Conservation (phyloP, 2,797 vertebrate species). For the Acanthopagrus latus region DNA sequence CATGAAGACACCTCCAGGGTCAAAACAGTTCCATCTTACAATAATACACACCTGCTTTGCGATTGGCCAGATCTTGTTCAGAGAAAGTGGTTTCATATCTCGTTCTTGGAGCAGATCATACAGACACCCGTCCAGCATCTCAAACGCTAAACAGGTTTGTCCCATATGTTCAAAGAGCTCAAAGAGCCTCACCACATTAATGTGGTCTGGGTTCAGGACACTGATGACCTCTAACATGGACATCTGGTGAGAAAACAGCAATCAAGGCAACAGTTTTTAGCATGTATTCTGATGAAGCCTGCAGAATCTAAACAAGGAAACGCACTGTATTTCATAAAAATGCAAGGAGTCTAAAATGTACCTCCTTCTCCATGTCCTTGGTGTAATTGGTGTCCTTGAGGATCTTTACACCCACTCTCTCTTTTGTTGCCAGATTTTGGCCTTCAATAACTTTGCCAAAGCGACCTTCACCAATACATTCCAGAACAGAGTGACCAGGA, state of each 20-base stretch:
- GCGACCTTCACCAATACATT: slow-evolving; percentile 32
- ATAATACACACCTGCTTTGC: slow-evolving; percentile 12
- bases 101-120: no score
- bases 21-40: not conserved
- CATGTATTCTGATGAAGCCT: no score
- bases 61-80: slow-evolving; percentile 7
- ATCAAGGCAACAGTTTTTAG: not conserved
- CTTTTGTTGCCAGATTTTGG: slow-evolving; percentile 13
- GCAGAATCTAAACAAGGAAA: not conserved
- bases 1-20: not conserved
- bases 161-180: not conserved
- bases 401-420: slow-evolving; percentile 44
- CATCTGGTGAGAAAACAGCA: slow-evolving; percentile 7
- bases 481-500: slow-evolving; percentile 7
- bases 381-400: not conserved
- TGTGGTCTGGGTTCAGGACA: slow-evolving; percentile 26
- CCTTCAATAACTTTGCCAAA: slow-evolving; percentile 34
- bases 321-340: not conserved
- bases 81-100: slow-evolving; percentile 11
- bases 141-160: slow-evolving; percentile 33
- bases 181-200: slow-evolving; percentile 29
- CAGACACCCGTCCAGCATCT: slow-evolving; percentile 39
- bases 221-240: slow-evolving; percentile 26
- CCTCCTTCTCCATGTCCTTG: slow-evolving; percentile 11
- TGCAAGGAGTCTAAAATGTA: not conserved